Percentiles rank a stretch among this genome's conserved stretches.
These are phyloP conservation scores for Delphinapterus leucas DNA, from an alignment of 2,113 vertebrate species.

Conservation along the genomic window DNA sequence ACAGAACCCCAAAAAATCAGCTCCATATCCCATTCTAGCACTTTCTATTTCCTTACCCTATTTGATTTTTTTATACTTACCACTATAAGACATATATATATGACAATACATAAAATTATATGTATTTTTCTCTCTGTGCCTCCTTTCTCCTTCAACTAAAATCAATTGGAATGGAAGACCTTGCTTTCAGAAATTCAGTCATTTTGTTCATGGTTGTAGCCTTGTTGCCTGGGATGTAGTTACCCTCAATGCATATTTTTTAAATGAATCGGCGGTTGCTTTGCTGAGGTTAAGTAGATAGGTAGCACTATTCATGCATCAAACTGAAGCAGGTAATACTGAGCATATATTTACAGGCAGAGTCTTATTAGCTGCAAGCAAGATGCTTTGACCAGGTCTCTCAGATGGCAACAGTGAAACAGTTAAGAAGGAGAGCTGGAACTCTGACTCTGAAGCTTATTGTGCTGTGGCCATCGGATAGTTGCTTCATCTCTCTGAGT, in stretches of 20 bases:
- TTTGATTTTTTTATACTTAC: background rate
- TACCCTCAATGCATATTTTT: background rate
- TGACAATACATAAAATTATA: background rate
- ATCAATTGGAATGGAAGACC: background rate
- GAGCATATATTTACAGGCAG: background rate
- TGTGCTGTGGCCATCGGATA: background rate
- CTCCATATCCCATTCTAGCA: rapidly evolving
- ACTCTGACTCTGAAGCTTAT: background rate
- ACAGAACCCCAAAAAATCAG: background rate
- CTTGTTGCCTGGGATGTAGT: background rate
- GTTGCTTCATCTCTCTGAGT: background rate
- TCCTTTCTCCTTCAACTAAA: background rate
- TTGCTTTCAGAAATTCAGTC: background rate
- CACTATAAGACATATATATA: background rate
- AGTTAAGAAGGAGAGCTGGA: background rate
- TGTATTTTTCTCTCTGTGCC: rapidly evolving
- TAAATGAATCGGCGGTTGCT: background rate
- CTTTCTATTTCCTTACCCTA: background rate
- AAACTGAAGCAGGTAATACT: background rate
- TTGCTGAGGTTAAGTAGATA: background rate
- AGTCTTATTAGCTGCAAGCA: background rate
- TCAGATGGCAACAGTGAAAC: background rate
- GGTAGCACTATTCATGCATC: too few relatives aligned
- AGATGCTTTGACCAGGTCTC: background rate
- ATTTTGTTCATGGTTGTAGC: background rate